Conservation (phyloP, 2,797 vertebrate species). For the Lophura swinhoii region DNA sequence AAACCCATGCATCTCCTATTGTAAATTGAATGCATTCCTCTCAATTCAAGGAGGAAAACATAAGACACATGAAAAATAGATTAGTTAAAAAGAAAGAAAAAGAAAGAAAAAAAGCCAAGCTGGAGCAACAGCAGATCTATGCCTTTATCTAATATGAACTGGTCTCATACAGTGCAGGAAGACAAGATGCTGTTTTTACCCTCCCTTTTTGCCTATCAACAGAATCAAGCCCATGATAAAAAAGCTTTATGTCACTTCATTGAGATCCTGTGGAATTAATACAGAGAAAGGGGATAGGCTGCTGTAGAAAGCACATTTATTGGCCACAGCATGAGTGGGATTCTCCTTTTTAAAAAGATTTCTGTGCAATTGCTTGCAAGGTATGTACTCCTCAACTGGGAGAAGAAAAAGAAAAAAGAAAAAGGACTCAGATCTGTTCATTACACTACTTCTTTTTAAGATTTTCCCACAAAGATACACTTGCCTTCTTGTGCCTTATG, state of each 20-base stretch:
- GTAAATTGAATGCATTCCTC: not conserved
- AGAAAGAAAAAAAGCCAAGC: not conserved
- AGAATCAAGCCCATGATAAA: not conserved
- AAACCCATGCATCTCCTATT: not conserved
- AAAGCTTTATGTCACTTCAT: not conserved
- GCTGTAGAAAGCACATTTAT: not conserved
- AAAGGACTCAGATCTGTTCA: not conserved
- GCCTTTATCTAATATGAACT: not conserved
- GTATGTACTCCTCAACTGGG: not conserved
- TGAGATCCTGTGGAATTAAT: not conserved
- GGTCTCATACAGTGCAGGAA: not conserved
- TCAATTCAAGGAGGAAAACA: not conserved
- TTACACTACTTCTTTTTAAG: not conserved
- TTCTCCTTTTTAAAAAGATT: not conserved
- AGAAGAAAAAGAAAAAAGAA: not conserved
- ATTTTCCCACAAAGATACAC: not conserved
- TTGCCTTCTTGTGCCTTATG: fast-evolving
- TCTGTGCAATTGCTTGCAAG: not conserved
- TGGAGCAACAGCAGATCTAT: not conserved
- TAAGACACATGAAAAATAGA: not conserved
- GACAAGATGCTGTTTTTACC: not conserved
- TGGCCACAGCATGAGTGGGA: not conserved
- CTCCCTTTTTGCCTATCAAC: not conserved
- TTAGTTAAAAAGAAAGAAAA: not conserved
- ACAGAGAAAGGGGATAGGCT: not conserved